Evolutionary conservation across 2,888 invertebrate genomes (phyloP).

Genomic region (Calliphora vomitoria): DNA sequence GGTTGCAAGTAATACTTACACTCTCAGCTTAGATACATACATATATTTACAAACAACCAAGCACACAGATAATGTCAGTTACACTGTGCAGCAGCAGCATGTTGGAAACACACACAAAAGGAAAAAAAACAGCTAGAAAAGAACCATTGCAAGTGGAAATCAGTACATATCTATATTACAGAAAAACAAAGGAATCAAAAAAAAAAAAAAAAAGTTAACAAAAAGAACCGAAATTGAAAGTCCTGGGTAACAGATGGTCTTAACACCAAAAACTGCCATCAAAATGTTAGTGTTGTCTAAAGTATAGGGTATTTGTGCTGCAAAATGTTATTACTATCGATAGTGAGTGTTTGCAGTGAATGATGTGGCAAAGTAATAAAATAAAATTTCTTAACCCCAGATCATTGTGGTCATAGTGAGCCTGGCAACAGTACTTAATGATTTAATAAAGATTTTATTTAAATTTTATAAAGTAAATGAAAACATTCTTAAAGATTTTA

Average conservation of each 20-base stretch:
- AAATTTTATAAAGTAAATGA: background rate
- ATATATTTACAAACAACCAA: background rate
- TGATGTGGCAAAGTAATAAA: constrained; percentile 44
- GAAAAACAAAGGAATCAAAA: background rate
- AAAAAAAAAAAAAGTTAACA: background rate
- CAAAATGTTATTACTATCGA: background rate
- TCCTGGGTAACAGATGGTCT: constrained; percentile 57
- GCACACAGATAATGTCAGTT: constrained; percentile 44
- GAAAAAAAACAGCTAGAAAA: constrained; percentile 14
- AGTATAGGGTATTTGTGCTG: background rate
- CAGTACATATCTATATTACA: background rate
- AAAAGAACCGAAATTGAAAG: constrained; percentile 24
- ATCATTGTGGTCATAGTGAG: background rate
- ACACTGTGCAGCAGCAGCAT: constrained; percentile 18
- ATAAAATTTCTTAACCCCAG: constrained; percentile 13
- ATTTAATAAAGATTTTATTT: background rate
- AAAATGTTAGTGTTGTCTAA: constrained; percentile 26
- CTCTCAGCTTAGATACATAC: background rate
- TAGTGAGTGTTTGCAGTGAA: constrained; percentile 20
- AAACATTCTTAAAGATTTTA: background rate
- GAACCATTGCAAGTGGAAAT: background rate
- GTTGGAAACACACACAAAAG: background rate
- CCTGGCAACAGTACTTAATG: background rate
- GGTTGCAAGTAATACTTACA: constrained; percentile 40
- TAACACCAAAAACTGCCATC: constrained; percentile 29